Evolutionary conservation across 2,113 vertebrate genomes (phyloP).

Genomic region (Globicephala melas): DNA sequence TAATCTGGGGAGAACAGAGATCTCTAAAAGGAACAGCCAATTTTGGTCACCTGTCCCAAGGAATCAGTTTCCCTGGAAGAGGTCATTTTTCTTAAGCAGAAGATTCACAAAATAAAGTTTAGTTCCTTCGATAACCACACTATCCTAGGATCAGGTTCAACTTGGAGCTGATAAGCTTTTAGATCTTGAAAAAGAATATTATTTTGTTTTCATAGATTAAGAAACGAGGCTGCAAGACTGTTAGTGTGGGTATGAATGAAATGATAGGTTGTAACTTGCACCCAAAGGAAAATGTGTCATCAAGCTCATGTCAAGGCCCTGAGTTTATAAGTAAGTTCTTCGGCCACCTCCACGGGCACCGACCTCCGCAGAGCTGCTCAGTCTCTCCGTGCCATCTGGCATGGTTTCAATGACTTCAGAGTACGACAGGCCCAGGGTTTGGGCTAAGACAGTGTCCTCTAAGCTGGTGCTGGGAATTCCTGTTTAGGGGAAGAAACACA

Average conservation of each 20-base stretch:
- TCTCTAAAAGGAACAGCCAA: background rate
- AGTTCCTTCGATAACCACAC: background rate
- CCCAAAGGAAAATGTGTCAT: background rate
- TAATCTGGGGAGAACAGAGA: background rate
- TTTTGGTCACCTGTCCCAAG: background rate
- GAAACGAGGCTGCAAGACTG: background rate
- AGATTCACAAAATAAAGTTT: background rate
- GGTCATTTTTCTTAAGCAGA: background rate
- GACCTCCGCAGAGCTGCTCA: slow-evolving; percentile 92
- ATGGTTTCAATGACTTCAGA: slow-evolving; percentile 83
- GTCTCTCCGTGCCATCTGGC: slow-evolving; percentile 85
- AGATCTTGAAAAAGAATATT: background rate
- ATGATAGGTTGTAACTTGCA: background rate
- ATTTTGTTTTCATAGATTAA: background rate
- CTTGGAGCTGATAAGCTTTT: background rate
- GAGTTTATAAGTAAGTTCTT: background rate
- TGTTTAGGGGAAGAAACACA: slow-evolving; percentile 64
- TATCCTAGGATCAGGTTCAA: background rate
- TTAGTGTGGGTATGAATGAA: background rate
- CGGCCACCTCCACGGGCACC: slow-evolving; percentile 35
- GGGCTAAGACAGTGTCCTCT: slow-evolving; percentile 87
- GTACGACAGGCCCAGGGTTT: slow-evolving; percentile 85
- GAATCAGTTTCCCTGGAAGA: background rate
- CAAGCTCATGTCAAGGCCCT: background rate
- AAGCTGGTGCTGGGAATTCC: slow-evolving; percentile 89